These are phyloP conservation scores for Chromoteleia sp. DNA, from an alignment of 2,888 invertebrate species.

Conservation along the genomic window DNA sequence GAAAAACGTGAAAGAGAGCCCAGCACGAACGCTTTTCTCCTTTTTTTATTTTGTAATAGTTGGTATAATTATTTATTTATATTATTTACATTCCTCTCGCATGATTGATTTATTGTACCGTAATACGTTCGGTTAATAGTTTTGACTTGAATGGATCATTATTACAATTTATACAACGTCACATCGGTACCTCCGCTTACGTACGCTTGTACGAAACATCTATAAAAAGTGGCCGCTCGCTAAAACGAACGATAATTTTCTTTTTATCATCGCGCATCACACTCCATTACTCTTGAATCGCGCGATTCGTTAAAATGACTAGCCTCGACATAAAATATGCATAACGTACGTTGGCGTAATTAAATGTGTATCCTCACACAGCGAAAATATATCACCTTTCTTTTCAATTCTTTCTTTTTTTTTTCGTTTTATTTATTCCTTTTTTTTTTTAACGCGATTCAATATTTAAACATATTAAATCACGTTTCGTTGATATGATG, in stretches of 20 bases:
- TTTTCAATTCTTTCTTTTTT: not conserved
- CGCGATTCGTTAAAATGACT: constrained; percentile 61
- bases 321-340: constrained; percentile 59
- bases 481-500: constrained; percentile 34
- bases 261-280: constrained; percentile 6
- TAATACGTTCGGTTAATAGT: constrained; percentile 61
- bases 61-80: constrained; percentile 67
- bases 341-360: constrained; percentile 60
- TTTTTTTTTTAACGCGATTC: constrained; percentile 16
- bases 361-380: constrained; percentile 32
- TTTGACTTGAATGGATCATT: constrained; percentile 58
- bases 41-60: constrained; percentile 52
- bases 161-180: constrained; percentile 69
- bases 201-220: constrained; percentile 57
- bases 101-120: constrained; percentile 55
- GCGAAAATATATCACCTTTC: constrained; percentile 25
- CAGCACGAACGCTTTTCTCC: constrained; percentile 26
- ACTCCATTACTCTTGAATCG: constrained; percentile 22
- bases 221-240: constrained; percentile 52
- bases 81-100: constrained; percentile 66
- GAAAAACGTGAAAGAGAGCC: not conserved
- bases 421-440: no score
- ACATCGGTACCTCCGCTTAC: constrained; percentile 20
- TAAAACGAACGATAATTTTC: constrained; percentile 45
- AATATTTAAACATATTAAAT: constrained; percentile 21